These are phyloP conservation scores for Drosophila acutilabella DNA, from an alignment of 2,888 invertebrate species.

Conservation along the genomic window DNA sequence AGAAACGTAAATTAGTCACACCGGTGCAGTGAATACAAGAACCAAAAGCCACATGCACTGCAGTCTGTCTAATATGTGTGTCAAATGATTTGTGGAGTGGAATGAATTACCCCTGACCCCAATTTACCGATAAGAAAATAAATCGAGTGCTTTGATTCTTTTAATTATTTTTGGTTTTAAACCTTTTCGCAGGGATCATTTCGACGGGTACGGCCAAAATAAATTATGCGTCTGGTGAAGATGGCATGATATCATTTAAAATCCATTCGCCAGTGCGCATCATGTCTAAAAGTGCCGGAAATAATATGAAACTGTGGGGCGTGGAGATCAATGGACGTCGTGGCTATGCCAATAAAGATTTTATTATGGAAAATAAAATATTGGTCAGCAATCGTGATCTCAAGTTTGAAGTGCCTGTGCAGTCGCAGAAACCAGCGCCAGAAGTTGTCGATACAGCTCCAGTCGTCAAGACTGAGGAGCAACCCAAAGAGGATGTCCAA, in stretches of 20 bases:
- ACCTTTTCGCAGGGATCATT: slow-evolving; percentile 76
- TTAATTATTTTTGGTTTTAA: background rate
- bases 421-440: slow-evolving; percentile 14
- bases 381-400: slow-evolving; percentile 82
- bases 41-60: background rate
- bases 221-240: slow-evolving; percentile 86
- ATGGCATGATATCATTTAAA: slow-evolving; percentile 88
- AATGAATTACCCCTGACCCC: slow-evolving; percentile 30
- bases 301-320: slow-evolving; percentile 87
- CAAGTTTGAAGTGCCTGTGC: slow-evolving; percentile 83
- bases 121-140: slow-evolving; percentile 31
- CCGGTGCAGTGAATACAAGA: background rate
- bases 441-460: background rate
- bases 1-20: background rate
- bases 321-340: slow-evolving; percentile 88
- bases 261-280: slow-evolving; percentile 87
- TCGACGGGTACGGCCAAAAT: slow-evolving; percentile 87
- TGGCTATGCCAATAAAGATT: slow-evolving; percentile 88
- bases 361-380: slow-evolving; percentile 88
- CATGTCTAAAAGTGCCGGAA: slow-evolving; percentile 90
- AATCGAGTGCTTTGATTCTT: background rate
- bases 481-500: slow-evolving; percentile 22
- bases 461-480: slow-evolving; percentile 6
- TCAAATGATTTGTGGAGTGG: background rate
- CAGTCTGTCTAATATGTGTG: background rate